Evolutionary conservation across 2,797 vertebrate species (phyloP).

Genomic region (Borostomias antarcticus): DNA sequence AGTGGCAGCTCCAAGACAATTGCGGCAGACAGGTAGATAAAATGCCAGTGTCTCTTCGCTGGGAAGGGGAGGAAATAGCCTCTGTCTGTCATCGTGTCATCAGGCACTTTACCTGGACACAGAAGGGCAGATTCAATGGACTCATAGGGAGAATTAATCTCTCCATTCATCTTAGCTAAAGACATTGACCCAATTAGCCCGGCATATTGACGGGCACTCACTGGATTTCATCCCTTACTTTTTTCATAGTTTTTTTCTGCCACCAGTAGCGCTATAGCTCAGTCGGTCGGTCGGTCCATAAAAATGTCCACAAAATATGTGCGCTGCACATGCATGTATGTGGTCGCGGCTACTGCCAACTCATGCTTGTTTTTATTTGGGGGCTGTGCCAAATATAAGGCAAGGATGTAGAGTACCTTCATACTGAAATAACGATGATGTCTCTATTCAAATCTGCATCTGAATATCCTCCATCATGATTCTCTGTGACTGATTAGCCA

Average conservation of each 20-base stretch:
- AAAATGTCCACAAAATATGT: too few relatives aligned
- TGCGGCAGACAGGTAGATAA: constrained; percentile 14
- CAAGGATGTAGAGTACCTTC: constrained; percentile 42
- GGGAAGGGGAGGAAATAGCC: constrained; percentile 42
- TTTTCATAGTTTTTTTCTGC: too few relatives aligned
- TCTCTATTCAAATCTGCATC: constrained; percentile 69
- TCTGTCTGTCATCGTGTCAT: constrained; percentile 68
- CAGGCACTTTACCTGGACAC: constrained; percentile 70
- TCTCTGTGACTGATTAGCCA: constrained; percentile 70
- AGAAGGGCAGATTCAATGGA: constrained; percentile 65
- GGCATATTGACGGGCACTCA: constrained; percentile 62
- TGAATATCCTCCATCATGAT: constrained; percentile 67
- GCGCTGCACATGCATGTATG: too few relatives aligned
- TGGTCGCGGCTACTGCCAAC: too few relatives aligned
- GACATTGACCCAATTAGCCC: constrained; percentile 73
- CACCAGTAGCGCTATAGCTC: too few relatives aligned
- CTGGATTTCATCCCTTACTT: constrained; percentile 59
- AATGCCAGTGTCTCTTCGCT: constrained; percentile 14
- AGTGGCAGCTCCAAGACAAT: background rate
- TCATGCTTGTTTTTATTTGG: constrained; percentile 36
- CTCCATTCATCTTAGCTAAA: constrained; percentile 73
- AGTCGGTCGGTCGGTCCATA: too few relatives aligned
- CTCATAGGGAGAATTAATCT: constrained; percentile 70
- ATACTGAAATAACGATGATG: constrained; percentile 64
- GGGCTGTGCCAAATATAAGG: constrained; percentile 39